Percentiles rank a stretch among this genome's conserved stretches.
Conservation (phyloP, 1,140 invertebrate species). For the Xylocopa sonorina region DNA sequence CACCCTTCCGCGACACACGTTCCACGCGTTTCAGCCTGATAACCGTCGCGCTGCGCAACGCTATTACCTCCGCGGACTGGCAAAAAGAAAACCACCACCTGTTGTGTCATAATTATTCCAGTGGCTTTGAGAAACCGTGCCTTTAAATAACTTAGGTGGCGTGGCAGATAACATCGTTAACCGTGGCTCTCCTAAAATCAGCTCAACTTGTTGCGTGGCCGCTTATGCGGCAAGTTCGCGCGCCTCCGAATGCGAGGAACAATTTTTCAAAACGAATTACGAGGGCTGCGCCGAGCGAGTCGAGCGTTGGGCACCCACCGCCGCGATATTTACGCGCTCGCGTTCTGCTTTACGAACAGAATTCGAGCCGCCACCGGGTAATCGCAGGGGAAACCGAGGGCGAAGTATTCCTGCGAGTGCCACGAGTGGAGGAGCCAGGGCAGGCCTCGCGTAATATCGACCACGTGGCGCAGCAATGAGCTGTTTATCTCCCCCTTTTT, state of each 20-base stretch:
- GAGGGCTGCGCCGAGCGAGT: background rate
- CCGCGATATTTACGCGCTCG: background rate
- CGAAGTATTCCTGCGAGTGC: too few relatives aligned
- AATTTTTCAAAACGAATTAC: conserved; percentile 9
- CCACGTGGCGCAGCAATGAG: background rate
- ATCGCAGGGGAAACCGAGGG: background rate
- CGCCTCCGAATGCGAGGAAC: background rate
- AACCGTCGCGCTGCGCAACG: background rate
- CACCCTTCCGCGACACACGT: too few relatives aligned
- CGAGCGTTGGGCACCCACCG: background rate
- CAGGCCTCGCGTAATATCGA: background rate
- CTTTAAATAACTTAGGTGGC: conserved; percentile 11
- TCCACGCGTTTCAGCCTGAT: too few relatives aligned
- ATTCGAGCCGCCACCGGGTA: background rate
- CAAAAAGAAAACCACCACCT: conserved; percentile 14
- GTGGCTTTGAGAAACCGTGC: background rate
- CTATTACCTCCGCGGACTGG: background rate
- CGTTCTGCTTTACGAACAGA: background rate
- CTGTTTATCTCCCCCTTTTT: background rate
- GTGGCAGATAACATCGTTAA: conserved; percentile 32
- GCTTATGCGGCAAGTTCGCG: conserved; percentile 4
- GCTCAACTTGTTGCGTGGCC: conserved; percentile 38
- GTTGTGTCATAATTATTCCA: conserved; percentile 31
- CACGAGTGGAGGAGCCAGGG: background rate
- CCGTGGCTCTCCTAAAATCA: conserved; percentile 12